Percentiles rank a stretch among this genome's conserved stretches.
Evolutionary conservation across 2,797 vertebrate genomes (phyloP).

Genomic region (Limnodromus scolopaceus): DNA sequence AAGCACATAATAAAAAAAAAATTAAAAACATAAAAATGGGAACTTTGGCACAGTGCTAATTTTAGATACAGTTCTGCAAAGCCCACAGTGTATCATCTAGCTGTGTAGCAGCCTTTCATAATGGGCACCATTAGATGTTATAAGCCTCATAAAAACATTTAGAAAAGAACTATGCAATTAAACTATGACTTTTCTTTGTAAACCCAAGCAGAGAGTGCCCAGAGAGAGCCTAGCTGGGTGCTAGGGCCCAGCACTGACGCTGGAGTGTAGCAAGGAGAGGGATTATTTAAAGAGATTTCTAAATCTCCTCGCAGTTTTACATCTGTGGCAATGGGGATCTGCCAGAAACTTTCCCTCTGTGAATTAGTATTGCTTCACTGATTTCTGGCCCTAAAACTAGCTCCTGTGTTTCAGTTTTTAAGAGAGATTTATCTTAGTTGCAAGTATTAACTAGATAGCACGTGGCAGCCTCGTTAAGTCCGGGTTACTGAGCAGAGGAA

Average conservation of each 20-base stretch:
- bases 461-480: neutral
- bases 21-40: neutral
- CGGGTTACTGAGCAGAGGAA: neutral
- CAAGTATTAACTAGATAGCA: neutral
- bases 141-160: neutral
- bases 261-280: neutral
- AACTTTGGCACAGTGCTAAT: neutral
- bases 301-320: neutral
- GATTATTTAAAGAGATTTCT: neutral
- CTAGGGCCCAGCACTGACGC: neutral
- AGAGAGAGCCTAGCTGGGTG: neutral
- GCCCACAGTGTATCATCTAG: neutral
- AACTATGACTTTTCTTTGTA: neutral
- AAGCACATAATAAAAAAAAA: neutral
- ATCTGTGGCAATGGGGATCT: neutral
- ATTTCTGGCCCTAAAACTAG: neutral
- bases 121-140: neutral
- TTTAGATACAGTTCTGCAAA: neutral
- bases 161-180: neutral
- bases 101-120: neutral
- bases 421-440: neutral
- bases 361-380: neutral
- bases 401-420: neutral
- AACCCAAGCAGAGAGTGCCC: neutral
- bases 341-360: neutral